Conservation (phyloP, 1,140 invertebrate species). For the Zaprionus nigranus region DNA sequence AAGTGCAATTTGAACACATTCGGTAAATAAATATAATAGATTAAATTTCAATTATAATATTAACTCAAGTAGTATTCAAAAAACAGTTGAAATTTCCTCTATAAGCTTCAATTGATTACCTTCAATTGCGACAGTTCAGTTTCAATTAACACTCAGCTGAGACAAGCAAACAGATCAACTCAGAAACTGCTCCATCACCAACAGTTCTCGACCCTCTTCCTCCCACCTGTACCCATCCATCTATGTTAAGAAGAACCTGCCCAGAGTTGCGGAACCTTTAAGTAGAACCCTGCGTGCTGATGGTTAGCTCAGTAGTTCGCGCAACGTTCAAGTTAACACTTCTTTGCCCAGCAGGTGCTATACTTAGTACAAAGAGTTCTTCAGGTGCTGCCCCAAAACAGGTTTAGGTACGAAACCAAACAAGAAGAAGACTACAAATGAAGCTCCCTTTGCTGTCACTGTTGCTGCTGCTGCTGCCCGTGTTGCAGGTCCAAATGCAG, state of each 20-base stretch:
- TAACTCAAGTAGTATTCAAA: background rate
- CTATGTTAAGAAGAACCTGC: background rate
- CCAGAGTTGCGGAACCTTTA: slow-evolving; percentile 49
- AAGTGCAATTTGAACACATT: background rate
- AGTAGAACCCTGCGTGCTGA: slow-evolving; percentile 50
- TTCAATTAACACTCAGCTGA: background rate
- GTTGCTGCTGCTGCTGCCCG: slow-evolving; percentile 29
- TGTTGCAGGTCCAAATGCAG: slow-evolving; percentile 48
- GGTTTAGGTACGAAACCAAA: slow-evolving; percentile 50
- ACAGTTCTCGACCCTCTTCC: background rate
- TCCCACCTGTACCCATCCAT: background rate
- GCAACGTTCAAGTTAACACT: slow-evolving; percentile 51
- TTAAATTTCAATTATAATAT: background rate
- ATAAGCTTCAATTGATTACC: background rate
- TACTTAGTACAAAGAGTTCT: slow-evolving; percentile 3
- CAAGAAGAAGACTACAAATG: background rate
- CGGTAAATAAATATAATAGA: background rate
- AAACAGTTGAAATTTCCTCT: background rate
- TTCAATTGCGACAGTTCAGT: background rate
- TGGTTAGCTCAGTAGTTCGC: slow-evolving; percentile 54
- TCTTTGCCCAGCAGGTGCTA: background rate
- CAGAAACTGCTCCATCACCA: background rate
- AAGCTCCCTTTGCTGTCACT: slow-evolving; percentile 32
- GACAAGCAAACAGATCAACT: background rate
- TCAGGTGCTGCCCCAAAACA: slow-evolving; percentile 45